Evolutionary conservation across 1,140 invertebrate species (phyloP), one percentile per base, ranked within the genome.

Genomic region (Anastatus disparis): DNA sequence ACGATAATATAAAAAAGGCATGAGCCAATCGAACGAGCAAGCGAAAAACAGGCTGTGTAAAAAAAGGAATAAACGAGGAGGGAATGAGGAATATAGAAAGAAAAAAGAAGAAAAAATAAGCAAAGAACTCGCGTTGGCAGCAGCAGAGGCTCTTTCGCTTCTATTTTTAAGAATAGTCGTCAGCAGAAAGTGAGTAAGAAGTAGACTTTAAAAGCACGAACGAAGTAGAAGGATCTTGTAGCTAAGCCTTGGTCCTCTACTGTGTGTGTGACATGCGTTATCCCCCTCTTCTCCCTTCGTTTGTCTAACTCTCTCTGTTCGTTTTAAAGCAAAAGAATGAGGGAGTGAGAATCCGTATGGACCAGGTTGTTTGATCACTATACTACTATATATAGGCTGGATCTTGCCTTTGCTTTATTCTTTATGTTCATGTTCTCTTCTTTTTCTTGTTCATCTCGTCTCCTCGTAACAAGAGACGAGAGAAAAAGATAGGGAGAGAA

Each of bases 401-500:
- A n/a, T n/a, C n/a, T n/a, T n/a, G n/a, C n/a, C n/a, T n/a, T 10
- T 35, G 31, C 31, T 35, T 35, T 35, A 10, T n/a, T n/a, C n/a
- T n/a, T n/a, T n/a, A n/a, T n/a, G n/a, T n/a, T n/a, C 31, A 10
- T 10, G 31, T 10, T 10, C 10, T 35, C 31, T 35, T 35, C 62
- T 58, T 66, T 40, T 52, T 24, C 67, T 55, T 70, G 62, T 78
- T 84, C 78, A 76, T 81, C 82, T n/a, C n/a, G n/a, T 82, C 81
- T 81, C 82, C 79, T 79, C 79, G 82, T 83, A 84, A 84, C 81
- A 82, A 84, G 83, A 84, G 79, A 80, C 78, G 27, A 13, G 27
- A n/a, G n/a, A n/a, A n/a, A n/a, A n/a, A n/a, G n/a, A n/a, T n/a
- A n/a, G n/a, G n/a, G n/a, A n/a, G n/a, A n/a, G n/a, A n/a, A n/a